phyloP scores from a whole-genome alignment of 1,140 invertebrate genomes.

The Cydia fagiglandana region DNA sequence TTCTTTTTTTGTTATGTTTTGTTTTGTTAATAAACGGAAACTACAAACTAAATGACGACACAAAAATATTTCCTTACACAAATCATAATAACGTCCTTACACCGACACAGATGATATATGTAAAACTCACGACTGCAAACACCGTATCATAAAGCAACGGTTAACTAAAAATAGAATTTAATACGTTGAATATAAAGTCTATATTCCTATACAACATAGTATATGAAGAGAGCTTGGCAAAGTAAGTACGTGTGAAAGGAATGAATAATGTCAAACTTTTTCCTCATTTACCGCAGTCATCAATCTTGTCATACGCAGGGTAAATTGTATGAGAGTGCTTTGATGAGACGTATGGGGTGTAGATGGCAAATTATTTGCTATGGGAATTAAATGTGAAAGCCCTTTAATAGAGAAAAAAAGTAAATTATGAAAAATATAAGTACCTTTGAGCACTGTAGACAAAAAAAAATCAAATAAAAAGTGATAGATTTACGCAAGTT shows the following conservation, averaged over 20 bases:
- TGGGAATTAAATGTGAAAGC: background rate
- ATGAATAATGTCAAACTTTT: constrained; percentile 16
- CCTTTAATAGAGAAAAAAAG: too few relatives aligned
- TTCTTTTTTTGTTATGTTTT: too few relatives aligned
- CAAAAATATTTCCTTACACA: background rate
- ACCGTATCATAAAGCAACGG: background rate
- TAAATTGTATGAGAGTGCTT: constrained; percentile 5
- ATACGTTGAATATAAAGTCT: background rate
- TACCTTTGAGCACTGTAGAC: too few relatives aligned
- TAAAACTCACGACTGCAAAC: background rate
- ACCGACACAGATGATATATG: background rate
- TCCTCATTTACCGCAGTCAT: background rate
- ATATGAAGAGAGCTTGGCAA: background rate
- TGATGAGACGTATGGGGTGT: background rate
- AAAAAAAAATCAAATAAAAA: too few relatives aligned
- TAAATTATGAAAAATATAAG: too few relatives aligned
- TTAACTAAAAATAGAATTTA: background rate
- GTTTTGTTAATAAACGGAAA: too few relatives aligned
- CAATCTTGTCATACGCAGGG: background rate
- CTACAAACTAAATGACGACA: too few relatives aligned
- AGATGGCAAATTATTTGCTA: background rate
- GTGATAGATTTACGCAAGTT: too few relatives aligned
- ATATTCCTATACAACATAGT: background rate
- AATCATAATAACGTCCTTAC: background rate
- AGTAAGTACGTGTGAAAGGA: background rate